Percentiles rank a stretch among this genome's conserved stretches.
phyloP scores from a whole-genome alignment of 2,888 invertebrate genomes.

The Lucinisca nassula region DNA sequence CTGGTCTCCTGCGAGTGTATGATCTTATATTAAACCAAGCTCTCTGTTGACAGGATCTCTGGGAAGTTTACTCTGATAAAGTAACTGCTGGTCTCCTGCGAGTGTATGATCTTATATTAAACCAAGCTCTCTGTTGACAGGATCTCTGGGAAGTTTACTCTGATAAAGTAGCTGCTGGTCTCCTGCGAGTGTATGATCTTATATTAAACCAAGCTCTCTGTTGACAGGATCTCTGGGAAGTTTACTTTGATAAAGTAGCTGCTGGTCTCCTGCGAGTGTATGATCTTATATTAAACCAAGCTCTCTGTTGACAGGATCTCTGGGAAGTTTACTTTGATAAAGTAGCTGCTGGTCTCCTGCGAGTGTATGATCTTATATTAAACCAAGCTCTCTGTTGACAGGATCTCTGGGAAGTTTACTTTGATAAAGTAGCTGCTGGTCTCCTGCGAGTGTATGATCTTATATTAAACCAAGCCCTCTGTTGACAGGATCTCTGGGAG shows the following conservation, averaged over 20 bases:
- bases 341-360: conserved; percentile 81
- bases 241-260: conserved; percentile 82
- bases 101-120: conserved; percentile 85
- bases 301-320: conserved; percentile 79
- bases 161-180: conserved; percentile 78
- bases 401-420: conserved; percentile 86
- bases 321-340: conserved; percentile 86
- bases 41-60: conserved; percentile 81
- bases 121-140: too few species aligned
- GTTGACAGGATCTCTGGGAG: conserved; percentile 85
- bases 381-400: too few species aligned
- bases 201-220: too few species aligned
- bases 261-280: conserved; percentile 79
- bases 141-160: conserved; percentile 86
- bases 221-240: conserved; percentile 85
- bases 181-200: conserved; percentile 83
- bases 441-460: conserved; percentile 83
- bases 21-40: too few species aligned
- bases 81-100: conserved; percentile 81
- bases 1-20: too few species aligned
- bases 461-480: too few species aligned
- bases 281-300: conserved; percentile 87
- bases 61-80: conserved; percentile 85
- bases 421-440: conserved; percentile 80
- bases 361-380: conserved; percentile 84